Conservation (phyloP, 2,797 vertebrate species). For the Sebastes itinus region DNA sequence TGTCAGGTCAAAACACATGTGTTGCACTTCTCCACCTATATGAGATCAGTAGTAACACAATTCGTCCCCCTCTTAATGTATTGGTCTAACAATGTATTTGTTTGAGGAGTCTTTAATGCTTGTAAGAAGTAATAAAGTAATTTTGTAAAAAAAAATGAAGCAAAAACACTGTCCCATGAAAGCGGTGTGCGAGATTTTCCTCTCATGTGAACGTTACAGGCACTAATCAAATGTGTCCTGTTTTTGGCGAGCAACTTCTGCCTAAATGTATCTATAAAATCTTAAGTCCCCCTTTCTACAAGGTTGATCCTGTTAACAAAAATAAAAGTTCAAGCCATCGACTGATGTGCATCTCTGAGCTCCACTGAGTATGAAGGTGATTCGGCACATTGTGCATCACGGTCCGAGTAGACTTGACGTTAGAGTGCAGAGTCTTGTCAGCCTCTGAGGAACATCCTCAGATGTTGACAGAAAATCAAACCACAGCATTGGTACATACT, state of each 20-base stretch:
- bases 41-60: neutral
- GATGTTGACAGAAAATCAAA: slow-evolving; percentile 46
- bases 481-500: slow-evolving; percentile 11
- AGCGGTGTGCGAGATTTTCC: neutral
- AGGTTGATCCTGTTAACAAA: neutral
- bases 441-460: neutral
- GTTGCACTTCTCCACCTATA: neutral
- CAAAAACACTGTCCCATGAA: neutral
- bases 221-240: neutral
- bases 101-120: neutral
- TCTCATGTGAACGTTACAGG: neutral
- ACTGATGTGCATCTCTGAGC: neutral
- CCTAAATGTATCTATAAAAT: neutral
- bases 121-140: neutral
- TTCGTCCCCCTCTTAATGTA: neutral
- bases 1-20: neutral
- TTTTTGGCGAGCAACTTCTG: neutral
- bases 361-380: neutral
- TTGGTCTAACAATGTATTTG: neutral
- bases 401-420: neutral
- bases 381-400: neutral
- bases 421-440: neutral
- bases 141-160: neutral
- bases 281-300: no score
- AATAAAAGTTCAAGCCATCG: neutral